phyloP scores from a whole-genome alignment of 2,888 invertebrate species.

The Amblyjoppa proteus region DNA sequence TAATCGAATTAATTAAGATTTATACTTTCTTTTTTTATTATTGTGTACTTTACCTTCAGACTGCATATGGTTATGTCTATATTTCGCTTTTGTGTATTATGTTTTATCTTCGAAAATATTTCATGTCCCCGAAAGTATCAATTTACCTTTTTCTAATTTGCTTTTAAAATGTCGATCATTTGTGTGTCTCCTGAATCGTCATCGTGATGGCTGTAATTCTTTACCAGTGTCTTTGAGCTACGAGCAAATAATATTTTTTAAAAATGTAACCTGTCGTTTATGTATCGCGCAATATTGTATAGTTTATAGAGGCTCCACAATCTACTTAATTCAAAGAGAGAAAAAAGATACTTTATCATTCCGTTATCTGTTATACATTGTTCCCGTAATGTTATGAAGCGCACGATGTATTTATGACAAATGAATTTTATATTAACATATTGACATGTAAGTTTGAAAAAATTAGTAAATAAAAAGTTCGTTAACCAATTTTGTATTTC shows the following conservation, averaged over 20 bases:
- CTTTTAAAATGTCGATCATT: not conserved
- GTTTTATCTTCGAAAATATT: not conserved
- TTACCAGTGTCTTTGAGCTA: conserved; percentile 1
- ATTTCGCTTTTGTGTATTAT: conserved; percentile 8
- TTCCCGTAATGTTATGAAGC: not conserved
- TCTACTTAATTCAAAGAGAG: conserved; percentile 12
- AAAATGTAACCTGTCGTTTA: not conserved
- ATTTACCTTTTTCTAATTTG: not conserved
- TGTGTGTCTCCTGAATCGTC: not conserved
- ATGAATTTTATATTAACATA: not conserved
- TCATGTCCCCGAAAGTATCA: not conserved
- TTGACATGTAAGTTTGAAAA: no score
- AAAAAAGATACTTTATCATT: not conserved
- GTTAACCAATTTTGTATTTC: no score
- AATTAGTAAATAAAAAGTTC: no score
- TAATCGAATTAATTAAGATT: not conserved
- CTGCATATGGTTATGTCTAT: not conserved
- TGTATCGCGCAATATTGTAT: conserved; percentile 16
- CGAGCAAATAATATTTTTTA: conserved; percentile 3
- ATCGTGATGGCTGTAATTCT: not conserved
- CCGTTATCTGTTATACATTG: not conserved
- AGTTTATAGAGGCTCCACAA: not conserved
- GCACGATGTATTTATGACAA: not conserved
- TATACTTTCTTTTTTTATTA: not conserved
- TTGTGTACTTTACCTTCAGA: not conserved